A percentile compares a stretch with the other conserved stretches of the same genome.
phyloP scores from a whole-genome alignment of 2,113 vertebrate species.

The Misgurnus mizolepis region DNA sequence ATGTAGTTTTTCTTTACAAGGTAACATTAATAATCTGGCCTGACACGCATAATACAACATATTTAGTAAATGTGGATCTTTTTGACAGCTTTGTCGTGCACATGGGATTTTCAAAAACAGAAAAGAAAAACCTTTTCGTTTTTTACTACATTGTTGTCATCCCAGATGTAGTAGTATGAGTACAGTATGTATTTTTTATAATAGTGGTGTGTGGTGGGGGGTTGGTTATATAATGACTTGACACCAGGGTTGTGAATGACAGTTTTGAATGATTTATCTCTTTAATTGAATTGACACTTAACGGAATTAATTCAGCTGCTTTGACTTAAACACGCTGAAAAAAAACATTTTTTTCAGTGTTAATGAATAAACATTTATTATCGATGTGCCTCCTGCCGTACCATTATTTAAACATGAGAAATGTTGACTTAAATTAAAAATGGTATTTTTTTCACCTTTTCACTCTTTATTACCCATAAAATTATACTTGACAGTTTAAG shows the following conservation, averaged over 20 bases:
- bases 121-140: too few relatives aligned
- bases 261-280: constrained; percentile 24
- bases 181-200: neutral
- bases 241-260: constrained; percentile 13
- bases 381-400: neutral
- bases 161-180: neutral
- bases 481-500: constrained; percentile 23
- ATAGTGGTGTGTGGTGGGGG: neutral
- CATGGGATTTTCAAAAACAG: too few relatives aligned
- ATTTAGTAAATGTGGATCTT: too few relatives aligned
- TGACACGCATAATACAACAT: too few relatives aligned
- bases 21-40: too few relatives aligned
- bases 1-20: too few relatives aligned
- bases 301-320: constrained; percentile 4
- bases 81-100: too few relatives aligned
- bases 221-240: neutral
- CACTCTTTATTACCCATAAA: neutral
- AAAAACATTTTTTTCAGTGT: neutral
- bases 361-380: constrained; percentile 5
- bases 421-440: neutral
- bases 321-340: neutral
- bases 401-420: neutral
- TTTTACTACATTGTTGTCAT: too few relatives aligned
- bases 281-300: neutral
- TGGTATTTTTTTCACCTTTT: neutral